These are phyloP conservation scores for Eumacrocentrus americanus DNA, from an alignment of 2,888 invertebrate species.

Conservation along the genomic window DNA sequence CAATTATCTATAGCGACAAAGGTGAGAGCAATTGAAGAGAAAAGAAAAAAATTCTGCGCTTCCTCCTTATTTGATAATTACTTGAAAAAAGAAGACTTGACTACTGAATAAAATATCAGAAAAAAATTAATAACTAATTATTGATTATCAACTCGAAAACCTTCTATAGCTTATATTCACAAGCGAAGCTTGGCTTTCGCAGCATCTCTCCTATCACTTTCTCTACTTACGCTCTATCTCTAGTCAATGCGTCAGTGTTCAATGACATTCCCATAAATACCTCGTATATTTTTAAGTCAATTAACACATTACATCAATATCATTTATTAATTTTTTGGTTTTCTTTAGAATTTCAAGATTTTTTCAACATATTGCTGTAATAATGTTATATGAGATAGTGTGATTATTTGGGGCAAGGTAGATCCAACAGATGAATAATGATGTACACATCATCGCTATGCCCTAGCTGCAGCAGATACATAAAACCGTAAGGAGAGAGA, in stretches of 20 bases:
- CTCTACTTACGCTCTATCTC: background rate
- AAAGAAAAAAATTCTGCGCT: background rate
- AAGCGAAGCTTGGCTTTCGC: too few species aligned
- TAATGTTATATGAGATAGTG: background rate
- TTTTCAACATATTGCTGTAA: background rate
- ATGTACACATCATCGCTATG: background rate
- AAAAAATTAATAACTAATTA: too few species aligned
- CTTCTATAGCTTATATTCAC: too few species aligned
- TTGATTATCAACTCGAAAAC: too few species aligned
- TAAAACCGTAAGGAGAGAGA: too few species aligned
- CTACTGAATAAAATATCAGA: too few species aligned
- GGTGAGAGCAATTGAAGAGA: background rate
- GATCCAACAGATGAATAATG: slow-evolving; percentile 13
- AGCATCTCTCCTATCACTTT: too few species aligned
- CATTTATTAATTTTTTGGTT: background rate
- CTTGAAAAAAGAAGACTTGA: too few species aligned
- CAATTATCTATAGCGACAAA: background rate
- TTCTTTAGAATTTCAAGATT: background rate
- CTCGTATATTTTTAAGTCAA: background rate
- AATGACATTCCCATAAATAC: background rate
- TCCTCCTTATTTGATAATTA: background rate
- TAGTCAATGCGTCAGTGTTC: slow-evolving; percentile 5
- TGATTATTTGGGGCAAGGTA: background rate
- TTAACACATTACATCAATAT: background rate
- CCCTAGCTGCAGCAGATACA: too few species aligned